These are phyloP conservation scores for Merluccius polli DNA, from an alignment of 2,797 vertebrate genomes.

Conservation along the genomic window DNA sequence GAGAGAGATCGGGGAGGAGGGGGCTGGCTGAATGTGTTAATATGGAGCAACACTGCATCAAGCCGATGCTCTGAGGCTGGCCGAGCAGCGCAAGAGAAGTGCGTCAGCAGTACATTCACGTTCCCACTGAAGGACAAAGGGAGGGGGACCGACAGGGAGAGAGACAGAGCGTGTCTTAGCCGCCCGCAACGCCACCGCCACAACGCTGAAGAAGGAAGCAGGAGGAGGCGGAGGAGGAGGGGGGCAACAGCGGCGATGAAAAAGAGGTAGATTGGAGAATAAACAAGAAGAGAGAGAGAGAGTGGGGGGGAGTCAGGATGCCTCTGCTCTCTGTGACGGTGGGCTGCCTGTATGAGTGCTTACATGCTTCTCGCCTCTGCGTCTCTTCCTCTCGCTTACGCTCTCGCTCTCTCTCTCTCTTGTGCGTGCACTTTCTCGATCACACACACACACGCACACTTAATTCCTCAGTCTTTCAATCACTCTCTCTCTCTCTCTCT, in stretches of 20 bases:
- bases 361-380: conserved; percentile 44
- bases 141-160: conserved; percentile 71
- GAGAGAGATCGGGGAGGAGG: conserved; percentile 34
- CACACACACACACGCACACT: conserved; percentile 10
- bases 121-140: conserved; percentile 97
- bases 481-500: conserved; percentile 35
- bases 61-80: conserved; percentile 83
- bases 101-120: conserved; percentile 97
- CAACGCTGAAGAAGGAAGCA: conserved; percentile 16
- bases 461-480: neutral
- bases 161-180: conserved; percentile 84
- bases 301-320: conserved; percentile 26
- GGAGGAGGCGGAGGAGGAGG: conserved; percentile 29
- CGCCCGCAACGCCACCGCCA: conserved; percentile 77
- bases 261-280: conserved; percentile 64
- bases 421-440: conserved; percentile 19
- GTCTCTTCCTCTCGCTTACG: conserved; percentile 87
- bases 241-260: conserved; percentile 10
- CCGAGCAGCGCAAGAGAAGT: conserved; percentile 76
- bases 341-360: conserved; percentile 66
- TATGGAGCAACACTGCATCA: conserved; percentile 89
- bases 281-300: conserved; percentile 52
- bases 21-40: conserved; percentile 78
- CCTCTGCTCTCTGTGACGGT: conserved; percentile 63
- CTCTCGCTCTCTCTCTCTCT: conserved; percentile 44